These are phyloP conservation scores for Macaria liturata DNA, from an alignment of 2,888 invertebrate genomes.

Conservation along the genomic window DNA sequence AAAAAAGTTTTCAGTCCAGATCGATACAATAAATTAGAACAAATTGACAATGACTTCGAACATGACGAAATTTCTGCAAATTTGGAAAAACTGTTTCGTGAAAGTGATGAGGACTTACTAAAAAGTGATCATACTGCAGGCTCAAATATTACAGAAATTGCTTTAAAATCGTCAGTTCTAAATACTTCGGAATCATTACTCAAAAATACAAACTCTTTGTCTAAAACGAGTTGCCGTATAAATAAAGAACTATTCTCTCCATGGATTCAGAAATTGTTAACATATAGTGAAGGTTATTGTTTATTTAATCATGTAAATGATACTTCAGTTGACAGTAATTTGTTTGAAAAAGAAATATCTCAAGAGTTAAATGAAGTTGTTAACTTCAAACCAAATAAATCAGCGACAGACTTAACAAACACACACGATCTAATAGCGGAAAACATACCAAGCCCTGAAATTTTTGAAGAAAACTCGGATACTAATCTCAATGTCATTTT, in stretches of 20 bases:
- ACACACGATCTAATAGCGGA: no score
- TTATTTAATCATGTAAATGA: background rate
- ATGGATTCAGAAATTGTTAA: slow-evolving; percentile 62
- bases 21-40: background rate
- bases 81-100: slow-evolving; percentile 22
- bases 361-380: background rate
- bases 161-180: no score
- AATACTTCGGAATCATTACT: no score
- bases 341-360: background rate
- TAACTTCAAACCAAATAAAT: no score
- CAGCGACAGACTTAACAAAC: no score
- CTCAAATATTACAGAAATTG: no score
- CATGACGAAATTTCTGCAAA: slow-evolving; percentile 22
- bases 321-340: background rate
- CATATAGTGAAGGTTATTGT: slow-evolving; percentile 47
- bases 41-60: slow-evolving; percentile 23
- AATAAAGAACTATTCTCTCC: slow-evolving; percentile 63
- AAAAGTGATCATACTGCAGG: background rate
- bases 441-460: no score
- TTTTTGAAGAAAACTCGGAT: no score
- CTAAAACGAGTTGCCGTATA: slow-evolving; percentile 1
- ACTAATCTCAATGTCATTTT: no score
- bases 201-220: background rate
- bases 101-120: slow-evolving; percentile 10
- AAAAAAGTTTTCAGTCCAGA: slow-evolving; percentile 4